phyloP scores from a whole-genome alignment of 2,113 vertebrate genomes.

The Lagopus muta region DNA sequence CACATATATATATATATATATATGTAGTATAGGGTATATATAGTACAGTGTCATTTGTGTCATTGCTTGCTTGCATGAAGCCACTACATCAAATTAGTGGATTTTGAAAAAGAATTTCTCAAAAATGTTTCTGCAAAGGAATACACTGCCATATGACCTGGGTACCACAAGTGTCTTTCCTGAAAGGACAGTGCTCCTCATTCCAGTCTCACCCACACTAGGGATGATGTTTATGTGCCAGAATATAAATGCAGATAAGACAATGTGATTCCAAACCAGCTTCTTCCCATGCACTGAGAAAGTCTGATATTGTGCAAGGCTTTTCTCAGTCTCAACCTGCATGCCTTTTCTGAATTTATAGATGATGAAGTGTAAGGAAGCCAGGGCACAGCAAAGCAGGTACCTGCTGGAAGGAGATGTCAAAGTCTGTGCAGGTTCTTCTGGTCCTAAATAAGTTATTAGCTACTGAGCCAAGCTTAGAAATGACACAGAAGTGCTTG shows the following conservation, averaged over 20 bases:
- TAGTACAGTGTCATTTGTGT: neutral
- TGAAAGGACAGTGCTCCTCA: neutral
- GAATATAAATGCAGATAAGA: neutral
- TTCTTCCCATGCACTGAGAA: neutral
- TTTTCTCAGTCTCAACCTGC: neutral
- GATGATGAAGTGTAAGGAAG: neutral
- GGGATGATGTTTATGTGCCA: neutral
- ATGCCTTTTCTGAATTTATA: neutral
- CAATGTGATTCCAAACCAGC: neutral
- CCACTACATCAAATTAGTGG: neutral
- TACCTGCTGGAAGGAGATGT: neutral
- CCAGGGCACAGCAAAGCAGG: neutral
- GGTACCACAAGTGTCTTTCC: neutral
- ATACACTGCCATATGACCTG: neutral
- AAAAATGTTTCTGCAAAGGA: neutral
- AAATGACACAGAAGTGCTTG: slow-evolving; percentile 3
- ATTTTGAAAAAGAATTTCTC: neutral
- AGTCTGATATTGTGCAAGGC: neutral
- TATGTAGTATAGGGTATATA: too few relatives aligned
- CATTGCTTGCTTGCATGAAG: neutral
- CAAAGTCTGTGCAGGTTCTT: neutral
- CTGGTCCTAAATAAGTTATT: neutral
- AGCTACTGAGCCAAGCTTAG: slow-evolving; percentile 13
- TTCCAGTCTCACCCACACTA: neutral
- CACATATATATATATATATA: too few relatives aligned